Evolutionary conservation across 2,888 invertebrate genomes (phyloP).

Genomic region (Tillus elongatus): DNA sequence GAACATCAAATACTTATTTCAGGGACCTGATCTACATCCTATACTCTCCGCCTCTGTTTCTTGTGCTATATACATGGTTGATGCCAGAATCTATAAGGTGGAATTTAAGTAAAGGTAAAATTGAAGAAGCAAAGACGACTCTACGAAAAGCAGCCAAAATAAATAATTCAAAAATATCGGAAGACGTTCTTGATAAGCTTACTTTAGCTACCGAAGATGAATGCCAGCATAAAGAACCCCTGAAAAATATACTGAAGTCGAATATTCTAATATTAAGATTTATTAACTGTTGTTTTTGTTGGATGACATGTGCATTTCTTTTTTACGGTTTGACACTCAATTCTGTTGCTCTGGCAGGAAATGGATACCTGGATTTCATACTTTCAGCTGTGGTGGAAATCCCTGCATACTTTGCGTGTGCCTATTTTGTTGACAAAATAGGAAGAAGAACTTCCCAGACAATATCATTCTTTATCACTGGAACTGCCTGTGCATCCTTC

Average conservation of each 20-base stretch:
- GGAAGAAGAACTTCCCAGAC: slow-evolving; percentile 57
- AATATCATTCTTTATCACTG: slow-evolving; percentile 54
- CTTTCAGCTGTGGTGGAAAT: slow-evolving; percentile 59
- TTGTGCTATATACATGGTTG: slow-evolving; percentile 58
- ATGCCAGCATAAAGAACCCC: slow-evolving; percentile 20
- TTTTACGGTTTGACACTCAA: slow-evolving; percentile 74
- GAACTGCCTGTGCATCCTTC: slow-evolving; percentile 48
- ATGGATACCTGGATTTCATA: slow-evolving; percentile 69
- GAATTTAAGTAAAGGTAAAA: slow-evolving; percentile 56
- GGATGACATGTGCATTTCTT: slow-evolving; percentile 69
- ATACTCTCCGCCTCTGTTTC: slow-evolving; percentile 58
- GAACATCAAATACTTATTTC: slow-evolving; percentile 17
- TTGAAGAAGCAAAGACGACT: slow-evolving; percentile 48
- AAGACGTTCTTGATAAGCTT: slow-evolving; percentile 31
- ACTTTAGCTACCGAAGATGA: not conserved
- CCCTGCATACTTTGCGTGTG: slow-evolving; percentile 59
- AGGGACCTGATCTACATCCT: slow-evolving; percentile 40
- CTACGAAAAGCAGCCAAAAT: slow-evolving; percentile 53
- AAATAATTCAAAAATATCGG: slow-evolving; percentile 43
- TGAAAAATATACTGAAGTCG: slow-evolving; percentile 46
- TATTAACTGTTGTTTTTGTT: slow-evolving; percentile 62
- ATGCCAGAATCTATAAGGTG: slow-evolving; percentile 68
- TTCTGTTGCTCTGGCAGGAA: slow-evolving; percentile 63
- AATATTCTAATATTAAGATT: slow-evolving; percentile 47
- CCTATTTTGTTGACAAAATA: slow-evolving; percentile 52